phyloP scores from a whole-genome alignment of 2,888 invertebrate species.

The Myopa testacea region DNA sequence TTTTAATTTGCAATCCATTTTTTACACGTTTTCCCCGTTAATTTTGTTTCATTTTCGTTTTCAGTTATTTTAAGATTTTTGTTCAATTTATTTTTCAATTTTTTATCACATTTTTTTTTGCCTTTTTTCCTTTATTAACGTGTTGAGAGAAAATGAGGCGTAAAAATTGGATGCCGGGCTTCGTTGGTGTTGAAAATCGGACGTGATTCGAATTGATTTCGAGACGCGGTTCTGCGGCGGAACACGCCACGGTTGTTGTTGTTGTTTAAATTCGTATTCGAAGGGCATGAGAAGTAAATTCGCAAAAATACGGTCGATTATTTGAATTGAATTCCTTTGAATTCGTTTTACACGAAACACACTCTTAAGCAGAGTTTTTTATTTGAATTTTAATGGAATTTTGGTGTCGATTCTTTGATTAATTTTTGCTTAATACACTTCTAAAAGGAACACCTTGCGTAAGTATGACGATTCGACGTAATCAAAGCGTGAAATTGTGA shows the following conservation, averaged over 20 bases:
- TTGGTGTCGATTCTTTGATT: too few relatives aligned
- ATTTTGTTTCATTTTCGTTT: neutral
- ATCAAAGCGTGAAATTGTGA: too few relatives aligned
- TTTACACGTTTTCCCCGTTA: neutral
- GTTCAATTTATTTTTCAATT: slow-evolving; percentile 1
- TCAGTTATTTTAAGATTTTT: neutral
- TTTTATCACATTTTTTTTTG: slow-evolving; percentile 6
- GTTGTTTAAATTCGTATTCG: neutral
- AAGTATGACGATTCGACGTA: too few relatives aligned
- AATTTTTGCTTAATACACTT: too few relatives aligned
- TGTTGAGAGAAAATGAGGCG: slow-evolving; percentile 35
- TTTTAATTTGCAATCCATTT: slow-evolving; percentile 31
- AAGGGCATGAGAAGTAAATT: slow-evolving; percentile 15
- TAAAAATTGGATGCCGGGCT: slow-evolving; percentile 27
- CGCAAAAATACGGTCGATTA: neutral
- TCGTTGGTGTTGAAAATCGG: slow-evolving; percentile 11
- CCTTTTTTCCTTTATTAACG: slow-evolving; percentile 11
- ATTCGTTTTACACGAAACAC: too few relatives aligned
- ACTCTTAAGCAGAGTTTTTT: too few relatives aligned
- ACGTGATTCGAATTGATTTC: slow-evolving; percentile 27
- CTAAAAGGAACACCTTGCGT: too few relatives aligned
- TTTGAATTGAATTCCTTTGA: too few relatives aligned
- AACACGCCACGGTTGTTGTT: slow-evolving; percentile 1
- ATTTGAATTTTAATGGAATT: too few relatives aligned
- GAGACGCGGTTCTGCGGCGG: neutral